These are phyloP conservation scores for Fabriciana adippe DNA, from an alignment of 2,888 invertebrate genomes.

Conservation along the genomic window DNA sequence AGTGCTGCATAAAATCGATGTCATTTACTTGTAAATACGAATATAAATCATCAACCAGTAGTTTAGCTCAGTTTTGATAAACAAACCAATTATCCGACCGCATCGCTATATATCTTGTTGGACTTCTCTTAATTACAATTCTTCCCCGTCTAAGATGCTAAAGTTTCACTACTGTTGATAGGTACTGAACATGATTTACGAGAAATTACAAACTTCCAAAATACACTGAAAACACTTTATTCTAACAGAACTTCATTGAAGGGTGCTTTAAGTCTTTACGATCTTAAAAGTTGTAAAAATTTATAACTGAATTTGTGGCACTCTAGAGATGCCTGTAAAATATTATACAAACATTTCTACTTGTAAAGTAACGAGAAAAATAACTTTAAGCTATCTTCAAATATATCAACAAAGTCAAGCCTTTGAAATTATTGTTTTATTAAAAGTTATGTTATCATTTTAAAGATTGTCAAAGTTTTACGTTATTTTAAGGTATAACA, in stretches of 20 bases:
- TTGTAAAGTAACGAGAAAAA: slow-evolving; percentile 12
- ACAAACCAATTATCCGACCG: slow-evolving; percentile 33
- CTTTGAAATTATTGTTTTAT: not conserved
- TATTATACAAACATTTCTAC: slow-evolving; percentile 15
- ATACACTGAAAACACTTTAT: slow-evolving; percentile 7
- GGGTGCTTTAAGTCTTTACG: slow-evolving; percentile 22
- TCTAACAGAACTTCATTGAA: slow-evolving; percentile 12
- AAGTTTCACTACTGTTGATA: slow-evolving; percentile 34
- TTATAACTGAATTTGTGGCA: slow-evolving; percentile 23
- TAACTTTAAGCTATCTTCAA: not conserved
- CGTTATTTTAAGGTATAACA: too few relatives aligned
- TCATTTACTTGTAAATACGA: slow-evolving; percentile 2
- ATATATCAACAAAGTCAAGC: not conserved
- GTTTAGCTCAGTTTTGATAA: slow-evolving; percentile 28
- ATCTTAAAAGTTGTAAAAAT: slow-evolving; percentile 21
- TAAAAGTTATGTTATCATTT: too few relatives aligned
- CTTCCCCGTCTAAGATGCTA: slow-evolving; percentile 25
- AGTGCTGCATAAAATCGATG: not conserved
- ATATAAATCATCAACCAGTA: slow-evolving; percentile 18
- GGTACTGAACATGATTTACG: slow-evolving; percentile 39
- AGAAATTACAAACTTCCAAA: slow-evolving; percentile 31
- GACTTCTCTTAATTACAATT: slow-evolving; percentile 35
- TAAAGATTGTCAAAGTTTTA: too few relatives aligned
- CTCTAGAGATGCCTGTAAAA: slow-evolving; percentile 22
- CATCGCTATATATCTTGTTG: slow-evolving; percentile 31